Evolutionary conservation across 1,140 invertebrate species (phyloP).

Genomic region (Pteromalus puparum): DNA sequence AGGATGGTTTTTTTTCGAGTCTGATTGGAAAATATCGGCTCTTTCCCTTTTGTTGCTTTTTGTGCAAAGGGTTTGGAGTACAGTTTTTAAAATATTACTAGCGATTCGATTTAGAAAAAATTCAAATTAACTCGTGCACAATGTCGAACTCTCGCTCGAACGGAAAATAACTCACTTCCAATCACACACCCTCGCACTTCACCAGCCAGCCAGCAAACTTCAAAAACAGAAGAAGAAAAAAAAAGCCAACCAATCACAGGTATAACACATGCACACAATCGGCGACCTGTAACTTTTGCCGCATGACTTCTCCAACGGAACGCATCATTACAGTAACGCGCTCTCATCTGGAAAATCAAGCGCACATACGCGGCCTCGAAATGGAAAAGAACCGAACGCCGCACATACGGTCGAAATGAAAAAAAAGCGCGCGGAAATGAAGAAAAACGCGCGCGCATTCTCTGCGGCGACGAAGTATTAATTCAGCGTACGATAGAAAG

Average conservation of each 20-base stretch:
- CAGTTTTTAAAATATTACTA: too few relatives aligned
- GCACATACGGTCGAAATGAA: too few relatives aligned
- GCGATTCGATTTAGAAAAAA: too few relatives aligned
- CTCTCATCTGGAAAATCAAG: background rate
- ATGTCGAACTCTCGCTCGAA: background rate
- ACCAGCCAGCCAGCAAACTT: background rate
- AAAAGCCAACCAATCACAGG: background rate
- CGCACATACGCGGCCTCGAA: background rate
- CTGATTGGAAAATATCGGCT: background rate
- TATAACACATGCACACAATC: background rate
- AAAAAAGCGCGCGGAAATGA: background rate
- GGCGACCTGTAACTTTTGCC: background rate
- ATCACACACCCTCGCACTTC: background rate
- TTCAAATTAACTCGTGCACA: too few relatives aligned
- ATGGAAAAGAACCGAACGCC: background rate
- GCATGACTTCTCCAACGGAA: background rate
- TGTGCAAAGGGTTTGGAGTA: too few relatives aligned
- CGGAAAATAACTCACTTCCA: background rate
- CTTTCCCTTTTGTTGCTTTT: too few relatives aligned
- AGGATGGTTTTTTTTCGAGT: too few relatives aligned
- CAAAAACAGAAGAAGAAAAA: background rate
- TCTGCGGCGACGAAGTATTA: background rate
- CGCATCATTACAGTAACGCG: background rate
- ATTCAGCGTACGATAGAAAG: background rate
- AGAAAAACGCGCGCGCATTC: background rate